Conservation (phyloP, 2,888 invertebrate genomes). For the Troides oblongomaculatus region DNA sequence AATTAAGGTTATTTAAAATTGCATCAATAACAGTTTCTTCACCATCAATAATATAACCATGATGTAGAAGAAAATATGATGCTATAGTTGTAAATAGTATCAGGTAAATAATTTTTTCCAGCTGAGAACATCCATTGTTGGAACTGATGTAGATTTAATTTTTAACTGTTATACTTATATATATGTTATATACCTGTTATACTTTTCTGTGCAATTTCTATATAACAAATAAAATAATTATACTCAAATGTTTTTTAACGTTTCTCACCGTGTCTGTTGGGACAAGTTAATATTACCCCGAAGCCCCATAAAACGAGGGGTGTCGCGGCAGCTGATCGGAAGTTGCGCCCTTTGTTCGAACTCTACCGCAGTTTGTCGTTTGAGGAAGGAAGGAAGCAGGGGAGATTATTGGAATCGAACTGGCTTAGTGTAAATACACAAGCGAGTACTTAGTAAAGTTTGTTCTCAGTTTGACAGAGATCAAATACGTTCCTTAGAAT, state of each 20-base stretch:
- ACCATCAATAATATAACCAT: too few relatives aligned
- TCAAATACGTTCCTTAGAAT: neutral
- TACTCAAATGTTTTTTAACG: constrained; percentile 18
- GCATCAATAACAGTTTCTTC: too few relatives aligned
- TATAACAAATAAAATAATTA: neutral
- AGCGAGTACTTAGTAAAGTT: constrained; percentile 3
- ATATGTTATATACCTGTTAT: too few relatives aligned
- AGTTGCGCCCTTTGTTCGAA: constrained; percentile 76
- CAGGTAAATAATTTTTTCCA: too few relatives aligned
- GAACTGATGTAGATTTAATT: too few relatives aligned
- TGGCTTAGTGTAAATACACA: constrained; percentile 34
- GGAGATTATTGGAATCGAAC: constrained; percentile 35
- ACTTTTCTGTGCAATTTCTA: too few relatives aligned
- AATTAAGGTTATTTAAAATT: too few relatives aligned
- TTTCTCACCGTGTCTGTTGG: constrained; percentile 44
- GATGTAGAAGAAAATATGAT: too few relatives aligned
- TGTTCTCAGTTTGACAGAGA: neutral
- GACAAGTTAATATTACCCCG: constrained; percentile 67
- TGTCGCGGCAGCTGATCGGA: constrained; percentile 78
- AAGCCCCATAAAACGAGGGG: constrained; percentile 71
- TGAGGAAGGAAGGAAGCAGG: constrained; percentile 65
- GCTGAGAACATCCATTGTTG: too few relatives aligned
- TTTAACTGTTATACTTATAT: too few relatives aligned
- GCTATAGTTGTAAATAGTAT: too few relatives aligned
- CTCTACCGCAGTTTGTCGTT: constrained; percentile 58